These are phyloP conservation scores for Pempheris klunzingeri DNA, from an alignment of 2,797 vertebrate species.

Conservation along the genomic window DNA sequence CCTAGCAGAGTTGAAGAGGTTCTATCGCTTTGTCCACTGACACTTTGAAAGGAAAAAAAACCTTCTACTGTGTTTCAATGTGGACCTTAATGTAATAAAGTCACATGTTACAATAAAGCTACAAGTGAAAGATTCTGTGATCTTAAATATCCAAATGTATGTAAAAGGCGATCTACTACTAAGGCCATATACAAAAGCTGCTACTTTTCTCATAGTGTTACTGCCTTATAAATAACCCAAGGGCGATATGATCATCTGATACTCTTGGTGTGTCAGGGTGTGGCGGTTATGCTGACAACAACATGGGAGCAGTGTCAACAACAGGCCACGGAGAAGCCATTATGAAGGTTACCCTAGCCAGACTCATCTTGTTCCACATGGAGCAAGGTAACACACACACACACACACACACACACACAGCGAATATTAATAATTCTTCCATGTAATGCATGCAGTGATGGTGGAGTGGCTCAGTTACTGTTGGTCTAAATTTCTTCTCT, in stretches of 20 bases:
- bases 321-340: slow-evolving; percentile 97
- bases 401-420: slow-evolving; percentile 14
- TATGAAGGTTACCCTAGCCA: slow-evolving; percentile 93
- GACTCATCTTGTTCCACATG: slow-evolving; percentile 92
- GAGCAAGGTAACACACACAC: slow-evolving; percentile 89
- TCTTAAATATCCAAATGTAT: neutral
- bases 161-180: neutral
- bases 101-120: neutral
- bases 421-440: too few relatives aligned
- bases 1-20: neutral
- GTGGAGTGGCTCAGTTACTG: neutral
- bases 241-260: neutral
- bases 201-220: neutral
- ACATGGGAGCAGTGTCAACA: slow-evolving; percentile 90
- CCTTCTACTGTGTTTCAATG: neutral
- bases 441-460: too few relatives aligned
- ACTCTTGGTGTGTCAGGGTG: slow-evolving; percentile 83
- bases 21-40: neutral
- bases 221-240: neutral
- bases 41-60: neutral
- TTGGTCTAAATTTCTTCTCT: neutral
- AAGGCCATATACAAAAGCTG: neutral
- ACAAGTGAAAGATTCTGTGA: neutral
- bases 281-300: slow-evolving; percentile 95
- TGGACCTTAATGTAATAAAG: neutral